Percentiles rank a stretch among this genome's conserved stretches.
phyloP scores from a whole-genome alignment of 2,113 vertebrate species.

The Plestiodon gilberti region DNA sequence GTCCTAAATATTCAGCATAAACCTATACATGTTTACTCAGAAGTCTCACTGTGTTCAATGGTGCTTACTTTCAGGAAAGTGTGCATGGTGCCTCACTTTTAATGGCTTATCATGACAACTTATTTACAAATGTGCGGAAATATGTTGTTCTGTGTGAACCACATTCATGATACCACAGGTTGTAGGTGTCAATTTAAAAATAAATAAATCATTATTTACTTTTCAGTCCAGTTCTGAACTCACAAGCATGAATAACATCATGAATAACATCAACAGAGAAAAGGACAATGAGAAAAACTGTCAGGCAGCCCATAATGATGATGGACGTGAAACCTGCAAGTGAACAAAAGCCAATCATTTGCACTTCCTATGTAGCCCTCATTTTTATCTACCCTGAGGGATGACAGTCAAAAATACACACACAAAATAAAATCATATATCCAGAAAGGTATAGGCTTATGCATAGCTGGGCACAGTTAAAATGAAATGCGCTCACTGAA shows the following conservation, averaged over 20 bases:
- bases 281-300: constrained; percentile 52
- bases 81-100: too few relatives aligned
- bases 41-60: too few relatives aligned
- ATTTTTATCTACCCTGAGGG: constrained; percentile 69
- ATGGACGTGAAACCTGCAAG: constrained; percentile 35
- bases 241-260: constrained; percentile 51
- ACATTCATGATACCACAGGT: constrained; percentile 52
- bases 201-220: constrained; percentile 59
- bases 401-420: constrained; percentile 30
- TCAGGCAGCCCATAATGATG: constrained; percentile 56
- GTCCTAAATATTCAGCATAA: neutral
- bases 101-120: neutral
- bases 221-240: constrained; percentile 51
- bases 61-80: too few relatives aligned
- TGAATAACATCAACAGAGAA: constrained; percentile 6
- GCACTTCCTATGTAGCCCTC: constrained; percentile 39
- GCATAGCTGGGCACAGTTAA: constrained; percentile 41
- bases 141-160: constrained; percentile 20
- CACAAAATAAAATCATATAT: constrained; percentile 38
- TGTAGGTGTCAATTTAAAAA: constrained; percentile 47
- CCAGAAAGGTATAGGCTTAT: constrained; percentile 40
- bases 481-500: constrained; percentile 55
- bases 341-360: constrained; percentile 36
- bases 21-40: too few relatives aligned
- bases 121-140: constrained; percentile 30